Evolutionary conservation across 2,113 vertebrate species (phyloP).

Genomic region (Scortum barcoo): DNA sequence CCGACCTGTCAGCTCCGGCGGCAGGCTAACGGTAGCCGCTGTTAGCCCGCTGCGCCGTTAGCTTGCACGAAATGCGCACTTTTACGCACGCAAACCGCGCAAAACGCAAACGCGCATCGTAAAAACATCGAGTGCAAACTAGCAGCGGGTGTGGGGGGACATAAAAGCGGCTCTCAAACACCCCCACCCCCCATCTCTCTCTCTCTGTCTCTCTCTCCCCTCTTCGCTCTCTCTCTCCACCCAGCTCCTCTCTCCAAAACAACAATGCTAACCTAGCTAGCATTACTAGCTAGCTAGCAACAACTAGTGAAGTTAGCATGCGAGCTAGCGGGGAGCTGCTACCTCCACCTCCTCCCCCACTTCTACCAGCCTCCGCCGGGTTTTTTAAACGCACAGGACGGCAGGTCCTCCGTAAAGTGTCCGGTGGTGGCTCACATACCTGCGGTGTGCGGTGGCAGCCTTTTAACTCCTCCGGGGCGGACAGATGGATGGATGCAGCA

Average conservation of each 20-base stretch:
- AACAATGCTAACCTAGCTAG: slow-evolving; percentile 60
- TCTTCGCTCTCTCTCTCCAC: too few relatives aligned
- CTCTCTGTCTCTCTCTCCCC: too few relatives aligned
- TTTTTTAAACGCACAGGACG: too few relatives aligned
- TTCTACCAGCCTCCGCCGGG: too few relatives aligned
- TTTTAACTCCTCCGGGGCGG: slow-evolving; percentile 33
- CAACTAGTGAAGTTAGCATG: slow-evolving; percentile 68
- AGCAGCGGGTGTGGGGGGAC: slow-evolving; percentile 10
- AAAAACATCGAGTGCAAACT: not conserved
- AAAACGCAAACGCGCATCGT: fast-evolving
- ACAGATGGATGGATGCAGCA: slow-evolving; percentile 71
- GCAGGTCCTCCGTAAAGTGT: too few relatives aligned
- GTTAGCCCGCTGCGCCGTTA: slow-evolving; percentile 58
- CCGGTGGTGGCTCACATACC: slow-evolving; percentile 59
- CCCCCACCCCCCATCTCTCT: too few relatives aligned
- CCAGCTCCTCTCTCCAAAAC: too few relatives aligned
- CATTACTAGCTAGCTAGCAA: slow-evolving; percentile 55
- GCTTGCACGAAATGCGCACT: slow-evolving; percentile 10
- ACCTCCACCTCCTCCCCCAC: too few relatives aligned
- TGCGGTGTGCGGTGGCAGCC: slow-evolving; percentile 59
- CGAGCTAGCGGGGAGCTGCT: slow-evolving; percentile 56
- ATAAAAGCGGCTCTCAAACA: slow-evolving; percentile 13
- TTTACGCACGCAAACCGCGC: not conserved
- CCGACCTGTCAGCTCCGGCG: slow-evolving; percentile 21
- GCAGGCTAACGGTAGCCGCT: slow-evolving; percentile 54